These are phyloP conservation scores for Poeciliopsis occidentalis DNA, from an alignment of 2,113 vertebrate genomes.

Conservation along the genomic window DNA sequence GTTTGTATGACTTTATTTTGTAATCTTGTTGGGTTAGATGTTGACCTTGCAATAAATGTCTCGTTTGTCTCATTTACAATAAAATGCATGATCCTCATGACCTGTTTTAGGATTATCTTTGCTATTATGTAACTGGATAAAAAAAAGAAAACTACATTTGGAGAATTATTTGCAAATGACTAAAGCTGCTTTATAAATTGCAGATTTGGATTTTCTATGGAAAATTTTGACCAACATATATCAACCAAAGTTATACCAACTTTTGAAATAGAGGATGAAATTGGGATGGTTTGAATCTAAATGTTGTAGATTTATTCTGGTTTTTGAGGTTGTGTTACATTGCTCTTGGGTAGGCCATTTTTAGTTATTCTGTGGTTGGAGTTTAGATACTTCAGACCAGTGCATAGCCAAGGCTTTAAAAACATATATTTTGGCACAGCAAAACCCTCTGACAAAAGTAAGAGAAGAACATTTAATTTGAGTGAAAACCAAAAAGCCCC, in stretches of 20 bases:
- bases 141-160: not conserved
- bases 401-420: no score
- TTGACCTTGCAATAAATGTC: slow-evolving; percentile 63
- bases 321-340: no score
- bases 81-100: slow-evolving; percentile 75
- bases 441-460: no score
- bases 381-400: no score
- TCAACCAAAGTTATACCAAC: not conserved
- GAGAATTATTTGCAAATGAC: not conserved
- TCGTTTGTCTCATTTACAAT: slow-evolving; percentile 71
- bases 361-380: no score
- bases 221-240: not conserved
- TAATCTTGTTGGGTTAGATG: slow-evolving; percentile 50
- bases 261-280: not conserved
- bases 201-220: not conserved
- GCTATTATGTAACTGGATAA: not conserved
- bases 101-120: not conserved
- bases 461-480: no score
- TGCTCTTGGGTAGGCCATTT: no score
- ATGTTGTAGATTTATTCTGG: no score
- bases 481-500: no score
- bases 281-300: no score
- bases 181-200: not conserved
- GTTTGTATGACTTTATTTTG: slow-evolving; percentile 45
- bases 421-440: no score